Percentiles rank a stretch among this genome's conserved stretches.
Evolutionary conservation across 2,888 invertebrate species (phyloP).

Genomic region (Leistus spinibarbis): DNA sequence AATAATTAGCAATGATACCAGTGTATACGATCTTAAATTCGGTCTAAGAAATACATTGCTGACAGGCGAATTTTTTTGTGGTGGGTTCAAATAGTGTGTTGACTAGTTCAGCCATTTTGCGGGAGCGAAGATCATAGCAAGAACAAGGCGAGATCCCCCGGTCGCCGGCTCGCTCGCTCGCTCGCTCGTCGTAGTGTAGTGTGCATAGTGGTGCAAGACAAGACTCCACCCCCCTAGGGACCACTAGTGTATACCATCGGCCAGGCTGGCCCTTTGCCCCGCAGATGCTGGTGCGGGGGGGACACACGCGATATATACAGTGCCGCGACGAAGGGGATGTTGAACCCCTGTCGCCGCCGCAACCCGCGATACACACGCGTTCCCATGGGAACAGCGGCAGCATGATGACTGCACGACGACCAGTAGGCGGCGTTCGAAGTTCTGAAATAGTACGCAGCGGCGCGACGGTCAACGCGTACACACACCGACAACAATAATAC

Average conservation of each 20-base stretch:
- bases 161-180: neutral
- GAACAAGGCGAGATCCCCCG: neutral
- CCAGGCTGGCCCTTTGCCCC: neutral
- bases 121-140: constrained; percentile 11
- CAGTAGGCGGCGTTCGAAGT: constrained; percentile 51
- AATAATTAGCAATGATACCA: too few species aligned
- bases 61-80: neutral
- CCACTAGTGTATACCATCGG: constrained; percentile 54
- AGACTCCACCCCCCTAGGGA: constrained; percentile 59
- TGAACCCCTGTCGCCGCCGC: constrained; percentile 39
- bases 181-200: neutral
- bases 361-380: constrained; percentile 57
- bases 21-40: too few species aligned
- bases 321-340: constrained; percentile 41
- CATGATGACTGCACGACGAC: constrained; percentile 14
- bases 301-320: constrained; percentile 33
- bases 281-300: neutral
- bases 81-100: neutral
- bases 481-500: constrained; percentile 15
- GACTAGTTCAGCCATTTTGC: constrained; percentile 52
- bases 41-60: neutral
- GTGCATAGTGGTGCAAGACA: constrained; percentile 43
- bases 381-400: constrained; percentile 62
- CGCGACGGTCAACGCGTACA: constrained; percentile 11
- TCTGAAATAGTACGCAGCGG: constrained; percentile 43